A percentile compares a stretch with the other conserved stretches of the same genome.
Conservation (phyloP, 2,888 invertebrate genomes). For the Temnothorax unifasciatus region DNA sequence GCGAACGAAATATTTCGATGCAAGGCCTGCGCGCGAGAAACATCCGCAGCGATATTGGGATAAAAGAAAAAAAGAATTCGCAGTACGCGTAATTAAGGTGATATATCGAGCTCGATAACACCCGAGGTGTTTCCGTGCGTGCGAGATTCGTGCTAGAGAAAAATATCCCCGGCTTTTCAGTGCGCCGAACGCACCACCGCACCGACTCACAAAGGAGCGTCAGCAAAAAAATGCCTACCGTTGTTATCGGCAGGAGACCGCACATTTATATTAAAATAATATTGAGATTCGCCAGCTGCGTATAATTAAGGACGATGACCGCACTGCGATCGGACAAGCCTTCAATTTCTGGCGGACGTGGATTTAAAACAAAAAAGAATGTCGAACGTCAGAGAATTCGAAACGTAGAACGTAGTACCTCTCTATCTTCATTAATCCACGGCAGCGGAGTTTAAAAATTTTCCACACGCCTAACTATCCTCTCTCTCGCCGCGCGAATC, state of each 20-base stretch:
- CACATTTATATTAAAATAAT: slow-evolving; percentile 70
- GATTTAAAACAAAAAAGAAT: not conserved
- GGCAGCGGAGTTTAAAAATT: slow-evolving; percentile 17
- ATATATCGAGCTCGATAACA: slow-evolving; percentile 68
- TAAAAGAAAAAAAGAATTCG: slow-evolving; percentile 11
- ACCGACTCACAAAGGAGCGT: slow-evolving; percentile 50
- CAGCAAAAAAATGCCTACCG: slow-evolving; percentile 58
- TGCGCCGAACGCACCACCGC: slow-evolving; percentile 8
- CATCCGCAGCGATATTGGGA: slow-evolving; percentile 28
- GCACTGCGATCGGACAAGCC: slow-evolving; percentile 14
- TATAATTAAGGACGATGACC: slow-evolving; percentile 60
- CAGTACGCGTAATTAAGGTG: slow-evolving; percentile 55
- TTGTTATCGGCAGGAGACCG: slow-evolving; percentile 65
- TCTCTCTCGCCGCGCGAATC: not conserved
- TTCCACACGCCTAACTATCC: slow-evolving; percentile 9
- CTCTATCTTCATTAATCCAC: slow-evolving; percentile 54
- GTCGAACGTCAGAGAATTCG: not conserved
- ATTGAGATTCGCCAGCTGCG: slow-evolving; percentile 60
- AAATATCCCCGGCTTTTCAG: slow-evolving; percentile 41
- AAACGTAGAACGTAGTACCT: slow-evolving; percentile 37
- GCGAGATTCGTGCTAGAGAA: slow-evolving; percentile 45
- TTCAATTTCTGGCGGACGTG: slow-evolving; percentile 38
- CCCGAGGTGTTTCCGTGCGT: slow-evolving; percentile 53
- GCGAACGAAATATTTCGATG: not conserved
- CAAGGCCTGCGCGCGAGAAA: not conserved